Evolutionary conservation across 2,797 vertebrate genomes (phyloP).

Genomic region (Uromys caudimaculatus): DNA sequence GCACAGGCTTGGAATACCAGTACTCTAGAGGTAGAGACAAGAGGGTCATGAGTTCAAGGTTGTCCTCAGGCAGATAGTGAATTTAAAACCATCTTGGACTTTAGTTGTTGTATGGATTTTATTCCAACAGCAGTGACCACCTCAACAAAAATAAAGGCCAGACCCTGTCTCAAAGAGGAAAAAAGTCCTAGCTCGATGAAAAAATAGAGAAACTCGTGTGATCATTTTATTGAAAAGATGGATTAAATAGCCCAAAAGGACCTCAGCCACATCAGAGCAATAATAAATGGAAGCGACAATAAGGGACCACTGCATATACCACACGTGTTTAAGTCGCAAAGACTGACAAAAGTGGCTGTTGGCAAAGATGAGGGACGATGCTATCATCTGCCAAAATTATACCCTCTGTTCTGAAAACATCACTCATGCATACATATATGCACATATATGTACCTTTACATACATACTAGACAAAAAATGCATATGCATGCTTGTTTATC

Average conservation of each 20-base stretch:
- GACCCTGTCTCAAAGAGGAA: not conserved
- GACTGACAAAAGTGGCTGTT: not conserved
- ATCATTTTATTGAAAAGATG: not conserved
- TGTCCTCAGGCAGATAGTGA: not conserved
- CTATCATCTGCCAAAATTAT: not conserved
- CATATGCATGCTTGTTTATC: not conserved
- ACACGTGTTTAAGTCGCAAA: not conserved
- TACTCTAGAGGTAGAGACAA: not conserved
- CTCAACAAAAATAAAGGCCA: not conserved
- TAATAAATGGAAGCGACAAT: not conserved
- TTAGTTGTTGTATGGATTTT: not conserved
- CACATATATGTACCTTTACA: not conserved
- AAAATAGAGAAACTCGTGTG: slow-evolving; percentile 11
- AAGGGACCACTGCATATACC: not conserved
- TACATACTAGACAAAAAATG: not conserved
- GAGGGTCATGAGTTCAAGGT: not conserved
- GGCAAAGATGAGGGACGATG: not conserved
- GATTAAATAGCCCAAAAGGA: not conserved
- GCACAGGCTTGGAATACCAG: not conserved
- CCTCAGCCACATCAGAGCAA: not conserved
- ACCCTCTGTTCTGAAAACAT: not conserved
- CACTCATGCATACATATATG: not conserved
- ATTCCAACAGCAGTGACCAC: not conserved
- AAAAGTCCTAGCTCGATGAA: not conserved
- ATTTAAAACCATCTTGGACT: not conserved